Percentiles rank a stretch among this genome's conserved stretches.
These are phyloP conservation scores for Parazoanthus darwini DNA, from an alignment of 92 coral and sea anemone species.

Conservation along the genomic window DNA sequence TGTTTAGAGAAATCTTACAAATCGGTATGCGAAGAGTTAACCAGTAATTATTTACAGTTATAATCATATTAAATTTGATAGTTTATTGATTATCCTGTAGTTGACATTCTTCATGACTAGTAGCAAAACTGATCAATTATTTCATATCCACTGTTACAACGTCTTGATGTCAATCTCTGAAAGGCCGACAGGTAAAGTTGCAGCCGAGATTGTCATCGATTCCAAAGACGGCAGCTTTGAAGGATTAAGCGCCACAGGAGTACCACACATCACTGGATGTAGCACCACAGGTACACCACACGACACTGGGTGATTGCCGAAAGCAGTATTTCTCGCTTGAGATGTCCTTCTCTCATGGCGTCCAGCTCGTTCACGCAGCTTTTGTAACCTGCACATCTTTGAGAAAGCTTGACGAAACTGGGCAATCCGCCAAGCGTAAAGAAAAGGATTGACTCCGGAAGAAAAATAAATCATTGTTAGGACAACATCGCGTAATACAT, in stretches of 20 bases:
- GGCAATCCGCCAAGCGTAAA: conserved; percentile 79
- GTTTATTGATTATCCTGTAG: background rate
- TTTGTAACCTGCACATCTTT: background rate
- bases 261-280: background rate
- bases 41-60: too few species aligned
- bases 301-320: background rate
- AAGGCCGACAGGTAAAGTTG: conserved; percentile 13
- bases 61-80: too few species aligned
- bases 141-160: background rate
- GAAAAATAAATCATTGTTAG: conserved; percentile 76
- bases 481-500: conserved; percentile 62
- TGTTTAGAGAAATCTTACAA: too few species aligned
- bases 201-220: background rate
- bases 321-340: background rate
- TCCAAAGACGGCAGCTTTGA: background rate
- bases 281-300: background rate
- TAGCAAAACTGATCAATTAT: background rate
- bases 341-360: background rate
- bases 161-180: conserved; percentile 12
- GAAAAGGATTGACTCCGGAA: conserved; percentile 71
- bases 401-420: conserved; percentile 74
- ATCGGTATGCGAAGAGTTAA: too few species aligned
- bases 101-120: background rate
- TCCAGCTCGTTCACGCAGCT: background rate
- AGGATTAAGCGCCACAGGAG: background rate